Evolutionary conservation across 1,140 invertebrate species (phyloP), one percentile per base, ranked within the genome.

Genomic region (Drosophila ananassae): DNA sequence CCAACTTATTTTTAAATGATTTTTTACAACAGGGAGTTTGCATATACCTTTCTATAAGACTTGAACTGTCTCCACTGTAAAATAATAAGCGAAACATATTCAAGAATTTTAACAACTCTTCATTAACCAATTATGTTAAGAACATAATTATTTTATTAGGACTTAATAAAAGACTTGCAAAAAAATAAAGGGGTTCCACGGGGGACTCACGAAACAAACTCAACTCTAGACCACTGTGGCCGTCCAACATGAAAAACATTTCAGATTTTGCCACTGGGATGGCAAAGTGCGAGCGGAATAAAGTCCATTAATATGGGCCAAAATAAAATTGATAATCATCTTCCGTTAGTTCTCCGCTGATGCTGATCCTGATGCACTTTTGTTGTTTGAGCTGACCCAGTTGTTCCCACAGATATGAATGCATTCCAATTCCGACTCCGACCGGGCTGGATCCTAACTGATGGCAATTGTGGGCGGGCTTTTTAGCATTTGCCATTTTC

Each of bases 321-420:
- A 48, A 57, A 63, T 57, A 62, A 64, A 69, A 69, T 75, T 51
- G 41, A 63, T 69, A 68, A 78, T 78, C 63, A 46, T 53, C 77
- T 78, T 79, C 76, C 63, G 76, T 60, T 75, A 75, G 62, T 10
- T 21, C 25, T 50, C 41, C 30, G 21, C 66, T 68, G 66, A 69
- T 69, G 62, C 51, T 67, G 66, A 21, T 47, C 8, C 34, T 72
- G 58, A 76, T 78, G 58, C 73, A 76, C 58, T 80, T 80, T 76
- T 82, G 61, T 55, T 57, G 61, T 63, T n/a, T 37, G 22, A 25
- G 34, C 34, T 57, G 61, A 63, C 61, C 61, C 61, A 63, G 61
- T 63, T 69, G 66, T 56, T 39, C 10, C 41, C 66, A 24, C 30
- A 46, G 63, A 69, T 69, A 69, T 68, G 51, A 67, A 39, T 69